Evolutionary conservation across 2,888 invertebrate genomes (phyloP), one percentile per base, ranked within the genome.

Genomic region (Dolichomitus sp.): DNA sequence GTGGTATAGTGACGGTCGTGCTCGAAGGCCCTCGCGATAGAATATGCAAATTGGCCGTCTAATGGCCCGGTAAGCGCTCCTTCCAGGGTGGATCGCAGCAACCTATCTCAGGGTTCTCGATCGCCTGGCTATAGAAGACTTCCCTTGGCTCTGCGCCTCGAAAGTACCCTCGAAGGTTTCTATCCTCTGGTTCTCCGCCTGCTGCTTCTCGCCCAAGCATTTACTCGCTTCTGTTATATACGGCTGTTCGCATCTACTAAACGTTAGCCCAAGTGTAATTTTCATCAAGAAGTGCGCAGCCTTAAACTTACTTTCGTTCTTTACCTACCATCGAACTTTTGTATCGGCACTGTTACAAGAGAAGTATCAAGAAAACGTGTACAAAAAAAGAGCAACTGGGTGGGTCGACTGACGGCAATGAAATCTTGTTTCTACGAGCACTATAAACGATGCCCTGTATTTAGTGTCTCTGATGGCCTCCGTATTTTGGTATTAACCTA

Each of bases 41-140:
- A 85, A 88, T 87, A 90, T 88, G 89, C 84, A 89, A 91, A 89
- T 90, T 85, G 85, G 77, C 81, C 86, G 86, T 87, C 84, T 88
- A 89, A 89, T 87, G 87, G 85, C 81, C 74, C 83, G 79, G 81
- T 87, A 86, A 88, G 84, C 85, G 86, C 85, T 79, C 85, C 78
- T 80, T 75, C 81, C 61, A 68, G 52, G 76, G 74, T 79, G 52
- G 76, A 77, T 83, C 69, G 76, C 70, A 54, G 74, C 78, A 59
- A 68, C 63, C 65, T 70, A 70, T 65, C 65, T 57, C 50, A 37
- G 72, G 75, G 79, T 76, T 83, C 70, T 68, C 79, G 59, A 83
- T 80, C 79, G 61, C 69, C 17, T 72, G 69, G 37, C 69, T 69
- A 54, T 57, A 59, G 14, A 52, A 65, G 65, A 72, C 70, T 74